phyloP scores from a whole-genome alignment of 1,140 invertebrate genomes.

The Drosophila sp. region DNA sequence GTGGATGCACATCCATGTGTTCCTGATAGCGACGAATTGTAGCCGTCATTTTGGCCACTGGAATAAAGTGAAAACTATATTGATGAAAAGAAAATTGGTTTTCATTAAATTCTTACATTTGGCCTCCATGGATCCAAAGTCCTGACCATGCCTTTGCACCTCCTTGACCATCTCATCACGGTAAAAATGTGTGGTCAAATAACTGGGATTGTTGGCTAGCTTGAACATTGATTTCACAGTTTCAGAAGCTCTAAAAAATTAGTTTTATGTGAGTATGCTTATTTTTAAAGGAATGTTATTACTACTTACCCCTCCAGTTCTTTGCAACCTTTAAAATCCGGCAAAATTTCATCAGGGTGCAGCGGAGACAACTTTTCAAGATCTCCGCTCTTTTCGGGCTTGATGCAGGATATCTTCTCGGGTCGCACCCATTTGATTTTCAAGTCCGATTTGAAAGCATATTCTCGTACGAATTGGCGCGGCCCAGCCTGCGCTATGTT shows the following conservation, averaged over 20 bases:
- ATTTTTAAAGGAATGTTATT: not conserved
- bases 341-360: constrained; percentile 74
- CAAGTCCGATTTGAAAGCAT: constrained; percentile 85
- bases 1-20: constrained; percentile 83
- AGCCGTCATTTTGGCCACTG: constrained; percentile 85
- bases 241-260: constrained; percentile 84
- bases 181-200: constrained; percentile 73
- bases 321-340: constrained; percentile 83
- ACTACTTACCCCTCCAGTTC: constrained; percentile 84
- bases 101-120: constrained; percentile 81
- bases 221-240: constrained; percentile 85
- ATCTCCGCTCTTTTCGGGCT: constrained; percentile 86
- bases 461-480: constrained; percentile 75
- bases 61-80: constrained; percentile 9
- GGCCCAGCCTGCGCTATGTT: constrained; percentile 58
- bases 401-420: constrained; percentile 84
- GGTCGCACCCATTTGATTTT: constrained; percentile 87
- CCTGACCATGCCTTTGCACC: constrained; percentile 85
- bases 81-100: constrained; percentile 7
- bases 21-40: constrained; percentile 85
- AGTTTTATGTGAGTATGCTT: not conserved
- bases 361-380: constrained; percentile 82
- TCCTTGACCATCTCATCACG: constrained; percentile 83
- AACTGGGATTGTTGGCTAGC: constrained; percentile 84
- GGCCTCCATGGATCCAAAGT: constrained; percentile 85